Conservation (phyloP, 2,797 vertebrate species). For the Pantherophis alleghaniensis region DNA sequence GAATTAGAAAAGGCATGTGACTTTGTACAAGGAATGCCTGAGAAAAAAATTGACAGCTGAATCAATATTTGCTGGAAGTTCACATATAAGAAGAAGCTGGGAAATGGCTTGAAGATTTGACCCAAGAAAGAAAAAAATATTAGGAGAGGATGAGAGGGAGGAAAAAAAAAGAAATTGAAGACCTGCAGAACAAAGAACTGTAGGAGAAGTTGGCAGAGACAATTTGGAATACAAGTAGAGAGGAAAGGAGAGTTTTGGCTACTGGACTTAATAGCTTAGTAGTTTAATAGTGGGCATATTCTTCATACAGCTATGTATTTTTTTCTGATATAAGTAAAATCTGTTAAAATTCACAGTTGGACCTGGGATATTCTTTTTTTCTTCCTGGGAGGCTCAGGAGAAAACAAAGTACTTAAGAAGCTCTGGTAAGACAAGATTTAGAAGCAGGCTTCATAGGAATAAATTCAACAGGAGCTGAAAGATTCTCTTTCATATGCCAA, state of each 20-base stretch:
- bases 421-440: background rate
- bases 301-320: background rate
- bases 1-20: background rate
- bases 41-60: background rate
- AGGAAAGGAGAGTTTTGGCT: background rate
- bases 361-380: background rate
- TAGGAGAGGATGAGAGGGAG: background rate
- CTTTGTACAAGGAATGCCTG: background rate
- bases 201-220: background rate
- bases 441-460: background rate
- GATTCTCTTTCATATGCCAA: background rate
- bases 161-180: background rate
- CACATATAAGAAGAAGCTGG: background rate
- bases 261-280: background rate
- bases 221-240: background rate
- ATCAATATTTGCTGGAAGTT: background rate
- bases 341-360: background rate
- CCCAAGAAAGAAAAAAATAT: background rate
- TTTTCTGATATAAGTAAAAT: background rate
- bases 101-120: background rate
- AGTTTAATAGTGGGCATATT: background rate
- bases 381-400: background rate
- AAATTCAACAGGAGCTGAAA: background rate
- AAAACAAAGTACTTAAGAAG: background rate
- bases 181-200: background rate